These are phyloP conservation scores for Oryctes rhinoceros DNA, from an alignment of 1,140 invertebrate species.

Conservation along the genomic window DNA sequence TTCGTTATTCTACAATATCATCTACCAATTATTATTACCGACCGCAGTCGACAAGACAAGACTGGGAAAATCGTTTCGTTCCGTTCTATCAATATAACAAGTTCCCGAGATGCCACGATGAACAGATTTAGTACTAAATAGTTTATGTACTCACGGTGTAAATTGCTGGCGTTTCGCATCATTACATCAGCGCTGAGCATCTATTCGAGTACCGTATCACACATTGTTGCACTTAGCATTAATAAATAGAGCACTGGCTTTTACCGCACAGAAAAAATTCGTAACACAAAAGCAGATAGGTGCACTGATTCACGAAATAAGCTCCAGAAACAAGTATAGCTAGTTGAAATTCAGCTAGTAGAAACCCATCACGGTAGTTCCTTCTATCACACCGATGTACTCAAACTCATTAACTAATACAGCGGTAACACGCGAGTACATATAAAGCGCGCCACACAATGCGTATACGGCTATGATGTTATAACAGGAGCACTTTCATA, in stretches of 20 bases:
- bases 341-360: not conserved
- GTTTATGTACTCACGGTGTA: not conserved
- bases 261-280: too few species aligned
- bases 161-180: not conserved
- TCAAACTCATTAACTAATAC: constrained; percentile 5
- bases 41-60: not conserved
- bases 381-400: not conserved
- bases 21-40: too few species aligned
- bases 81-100: too few species aligned
- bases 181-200: not conserved
- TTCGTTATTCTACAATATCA: too few species aligned
- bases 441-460: not conserved
- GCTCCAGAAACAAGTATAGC: too few species aligned
- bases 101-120: too few species aligned
- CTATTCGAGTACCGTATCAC: not conserved
- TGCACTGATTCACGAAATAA: too few species aligned
- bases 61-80: not conserved
- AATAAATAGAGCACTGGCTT: not conserved
- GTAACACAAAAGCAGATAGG: too few species aligned
- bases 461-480: not conserved
- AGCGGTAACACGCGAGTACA: not conserved
- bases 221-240: not conserved
- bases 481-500: not conserved
- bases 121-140: not conserved
- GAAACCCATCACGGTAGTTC: not conserved